Conservation (phyloP, 1,140 invertebrate genomes). For the Myzus persicae region DNA sequence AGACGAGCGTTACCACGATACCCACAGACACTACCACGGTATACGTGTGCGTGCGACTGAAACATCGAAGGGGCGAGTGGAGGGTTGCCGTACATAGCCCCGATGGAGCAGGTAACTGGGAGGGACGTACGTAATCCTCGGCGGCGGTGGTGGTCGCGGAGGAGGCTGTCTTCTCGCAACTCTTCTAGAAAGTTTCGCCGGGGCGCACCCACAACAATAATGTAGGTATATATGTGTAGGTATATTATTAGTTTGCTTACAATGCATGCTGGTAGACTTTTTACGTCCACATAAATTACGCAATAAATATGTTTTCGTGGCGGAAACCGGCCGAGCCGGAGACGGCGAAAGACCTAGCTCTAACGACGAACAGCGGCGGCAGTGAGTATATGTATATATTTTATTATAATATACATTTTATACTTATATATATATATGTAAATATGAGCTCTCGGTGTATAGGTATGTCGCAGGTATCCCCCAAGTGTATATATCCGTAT, state of each 20-base stretch:
- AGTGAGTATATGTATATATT: background rate
- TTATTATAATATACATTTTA: background rate
- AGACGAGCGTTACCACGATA: background rate
- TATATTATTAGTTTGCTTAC: slow-evolving; percentile 48
- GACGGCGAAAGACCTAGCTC: slow-evolving; percentile 1
- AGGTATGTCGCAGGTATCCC: background rate
- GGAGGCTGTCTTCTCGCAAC: slow-evolving; percentile 3
- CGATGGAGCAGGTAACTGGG: background rate
- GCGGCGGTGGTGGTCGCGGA: background rate
- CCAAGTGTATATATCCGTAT: background rate
- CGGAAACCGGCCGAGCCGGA: background rate
- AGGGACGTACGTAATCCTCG: slow-evolving; percentile 2
- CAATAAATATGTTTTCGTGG: slow-evolving; percentile 48
- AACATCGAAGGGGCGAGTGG: background rate
- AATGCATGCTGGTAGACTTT: slow-evolving; percentile 31
- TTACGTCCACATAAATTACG: slow-evolving; percentile 54
- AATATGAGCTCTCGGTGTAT: background rate
- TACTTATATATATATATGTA: background rate
- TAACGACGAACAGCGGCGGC: background rate
- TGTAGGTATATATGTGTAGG: background rate
- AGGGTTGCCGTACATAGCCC: background rate
- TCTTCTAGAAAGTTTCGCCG: slow-evolving; percentile 38
- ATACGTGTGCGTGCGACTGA: background rate
- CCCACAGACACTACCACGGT: background rate
- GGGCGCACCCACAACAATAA: background rate